Conservation (phyloP, 2,888 invertebrate species). For the Pheosia tremula region DNA sequence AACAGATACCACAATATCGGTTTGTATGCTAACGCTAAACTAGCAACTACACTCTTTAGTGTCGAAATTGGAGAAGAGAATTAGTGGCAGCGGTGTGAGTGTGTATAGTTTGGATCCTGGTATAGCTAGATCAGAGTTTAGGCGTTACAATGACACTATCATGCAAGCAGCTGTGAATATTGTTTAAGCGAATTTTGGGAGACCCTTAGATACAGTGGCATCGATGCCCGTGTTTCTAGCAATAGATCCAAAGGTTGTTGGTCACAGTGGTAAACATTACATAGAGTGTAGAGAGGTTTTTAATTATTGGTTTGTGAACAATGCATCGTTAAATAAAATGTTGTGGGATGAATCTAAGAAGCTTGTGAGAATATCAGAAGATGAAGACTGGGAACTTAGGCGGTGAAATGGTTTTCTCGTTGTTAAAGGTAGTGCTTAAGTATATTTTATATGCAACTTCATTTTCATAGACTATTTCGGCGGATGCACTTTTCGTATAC, state of each 20-base stretch:
- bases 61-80: conserved; percentile 81
- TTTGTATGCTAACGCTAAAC: conserved; percentile 79
- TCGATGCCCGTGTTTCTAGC: conserved; percentile 63
- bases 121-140: conserved; percentile 90
- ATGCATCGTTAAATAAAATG: conserved; percentile 47
- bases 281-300: conserved; percentile 64
- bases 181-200: conserved; percentile 49
- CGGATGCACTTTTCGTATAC: too few relatives aligned
- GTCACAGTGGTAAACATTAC: conserved; percentile 63
- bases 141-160: conserved; percentile 62
- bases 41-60: conserved; percentile 59
- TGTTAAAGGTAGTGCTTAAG: too few relatives aligned
- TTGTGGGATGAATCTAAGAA: conserved; percentile 62
- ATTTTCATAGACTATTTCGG: too few relatives aligned
- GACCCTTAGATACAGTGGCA: conserved; percentile 53
- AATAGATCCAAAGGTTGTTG: conserved; percentile 51
- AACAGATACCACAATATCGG: conserved; percentile 84
- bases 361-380: conserved; percentile 49
- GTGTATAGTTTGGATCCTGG: conserved; percentile 94
- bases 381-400: conserved; percentile 65
- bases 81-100: conserved; percentile 83
- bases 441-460: too few relatives aligned
- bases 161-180: conserved; percentile 44
- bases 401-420: not conserved
- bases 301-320: conserved; percentile 70